These are phyloP conservation scores for Eptatretus burgeri DNA, from an alignment of 2,113 vertebrate genomes.

Conservation along the genomic window DNA sequence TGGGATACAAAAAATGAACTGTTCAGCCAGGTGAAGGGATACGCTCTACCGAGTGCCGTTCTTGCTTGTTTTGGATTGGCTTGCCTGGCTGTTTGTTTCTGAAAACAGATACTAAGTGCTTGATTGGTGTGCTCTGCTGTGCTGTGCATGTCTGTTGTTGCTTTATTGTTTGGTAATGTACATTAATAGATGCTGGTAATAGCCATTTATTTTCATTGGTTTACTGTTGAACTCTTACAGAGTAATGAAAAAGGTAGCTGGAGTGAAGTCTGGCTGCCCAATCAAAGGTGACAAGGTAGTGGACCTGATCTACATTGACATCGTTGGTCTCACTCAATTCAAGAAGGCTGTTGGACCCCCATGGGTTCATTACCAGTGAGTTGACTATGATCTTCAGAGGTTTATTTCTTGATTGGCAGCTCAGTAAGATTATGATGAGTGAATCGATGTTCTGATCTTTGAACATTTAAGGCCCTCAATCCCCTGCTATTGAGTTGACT, in stretches of 20 bases:
- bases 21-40: too few species aligned
- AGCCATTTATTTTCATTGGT: conserved; percentile 2
- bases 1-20: too few species aligned
- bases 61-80: too few species aligned
- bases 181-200: too few species aligned
- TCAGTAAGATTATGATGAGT: too few species aligned
- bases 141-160: too few species aligned
- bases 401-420: conserved; percentile 11
- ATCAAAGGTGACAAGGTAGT: conserved; percentile 80
- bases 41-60: too few species aligned
- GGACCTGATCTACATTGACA: conserved; percentile 96
- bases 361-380: conserved; percentile 99
- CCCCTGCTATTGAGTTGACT: not conserved
- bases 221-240: conserved; percentile 16
- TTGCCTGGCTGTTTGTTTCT: too few species aligned
- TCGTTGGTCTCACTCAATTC: conserved; percentile 84
- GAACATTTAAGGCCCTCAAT: not conserved
- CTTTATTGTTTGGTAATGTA: too few species aligned
- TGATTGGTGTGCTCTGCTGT: too few species aligned
- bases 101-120: too few species aligned
- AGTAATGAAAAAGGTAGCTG: conserved; percentile 94
- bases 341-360: conserved; percentile 93
- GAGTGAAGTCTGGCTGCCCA: conserved; percentile 85
- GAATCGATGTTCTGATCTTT: too few species aligned
- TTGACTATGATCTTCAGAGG: conserved; percentile 10